These are phyloP conservation scores for Paracentrotus lividus DNA, from an alignment of 53 echinoderm and acorn worm genomes.

Conservation along the genomic window DNA sequence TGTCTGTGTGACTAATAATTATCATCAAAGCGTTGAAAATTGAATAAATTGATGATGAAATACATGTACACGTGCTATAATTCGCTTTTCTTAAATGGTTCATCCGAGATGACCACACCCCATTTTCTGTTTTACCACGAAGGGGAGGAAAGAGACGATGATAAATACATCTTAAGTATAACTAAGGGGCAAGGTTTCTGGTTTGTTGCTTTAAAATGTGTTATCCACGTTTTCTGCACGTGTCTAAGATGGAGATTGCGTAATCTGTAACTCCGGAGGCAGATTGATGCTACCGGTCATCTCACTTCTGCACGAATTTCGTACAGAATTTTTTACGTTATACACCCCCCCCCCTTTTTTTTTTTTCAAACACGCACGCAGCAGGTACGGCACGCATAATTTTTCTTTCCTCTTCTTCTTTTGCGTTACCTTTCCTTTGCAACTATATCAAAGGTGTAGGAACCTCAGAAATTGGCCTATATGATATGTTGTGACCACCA, in stretches of 20 bases:
- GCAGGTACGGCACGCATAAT: too few relatives aligned
- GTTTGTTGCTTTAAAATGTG: background rate
- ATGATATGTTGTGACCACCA: too few relatives aligned
- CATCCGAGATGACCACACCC: conserved; percentile 35
- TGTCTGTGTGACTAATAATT: conserved; percentile 70
- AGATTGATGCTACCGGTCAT: too few relatives aligned
- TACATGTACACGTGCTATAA: conserved; percentile 35
- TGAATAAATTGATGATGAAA: conserved; percentile 56
- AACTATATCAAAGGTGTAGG: too few relatives aligned
- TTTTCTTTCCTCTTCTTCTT: too few relatives aligned
- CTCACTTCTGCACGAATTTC: background rate
- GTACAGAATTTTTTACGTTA: too few relatives aligned
- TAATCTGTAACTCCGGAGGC: too few relatives aligned
- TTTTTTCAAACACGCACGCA: too few relatives aligned
- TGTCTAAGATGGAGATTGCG: too few relatives aligned
- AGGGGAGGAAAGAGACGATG: background rate
- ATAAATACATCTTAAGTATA: background rate
- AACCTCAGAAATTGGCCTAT: too few relatives aligned
- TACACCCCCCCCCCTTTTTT: too few relatives aligned
- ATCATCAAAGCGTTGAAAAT: conserved; percentile 39
- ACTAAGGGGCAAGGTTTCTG: background rate
- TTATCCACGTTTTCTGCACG: background rate
- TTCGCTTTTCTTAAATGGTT: conserved; percentile 39
- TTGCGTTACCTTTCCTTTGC: too few relatives aligned
- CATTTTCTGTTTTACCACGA: background rate